Evolutionary conservation across 1,140 invertebrate genomes (phyloP).

Genomic region (Euborellia annulipes): DNA sequence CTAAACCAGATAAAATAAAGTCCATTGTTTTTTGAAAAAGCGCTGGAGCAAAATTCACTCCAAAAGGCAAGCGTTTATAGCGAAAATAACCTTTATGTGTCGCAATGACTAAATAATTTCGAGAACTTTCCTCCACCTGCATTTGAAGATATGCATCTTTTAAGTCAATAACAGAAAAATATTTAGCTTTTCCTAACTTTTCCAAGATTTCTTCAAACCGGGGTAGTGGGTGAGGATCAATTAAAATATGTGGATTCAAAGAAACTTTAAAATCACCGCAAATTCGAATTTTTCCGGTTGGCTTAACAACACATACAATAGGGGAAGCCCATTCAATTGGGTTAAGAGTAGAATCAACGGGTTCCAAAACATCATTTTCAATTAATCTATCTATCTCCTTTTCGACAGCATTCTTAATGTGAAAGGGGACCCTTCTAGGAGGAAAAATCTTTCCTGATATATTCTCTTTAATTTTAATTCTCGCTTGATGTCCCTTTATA

Average conservation of each 20-base stretch:
- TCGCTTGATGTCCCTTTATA: no score
- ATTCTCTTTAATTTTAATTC: no score
- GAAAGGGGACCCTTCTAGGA: no score
- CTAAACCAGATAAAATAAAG: constrained; percentile 17
- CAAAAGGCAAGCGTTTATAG: constrained; percentile 22
- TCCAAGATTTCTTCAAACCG: no score
- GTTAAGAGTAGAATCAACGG: constrained; percentile 18
- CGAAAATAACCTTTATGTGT: constrained; percentile 22
- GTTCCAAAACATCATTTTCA: constrained; percentile 13
- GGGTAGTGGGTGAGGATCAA: no score
- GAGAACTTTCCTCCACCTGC: neutral
- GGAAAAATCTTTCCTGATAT: no score
- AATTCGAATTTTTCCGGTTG: constrained; percentile 19
- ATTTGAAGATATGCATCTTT: constrained; percentile 11
- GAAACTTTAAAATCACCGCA: constrained; percentile 19
- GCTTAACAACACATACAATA: constrained; percentile 23
- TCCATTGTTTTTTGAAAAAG: constrained; percentile 28
- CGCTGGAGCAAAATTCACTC: constrained; percentile 20
- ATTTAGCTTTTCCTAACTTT: no score
- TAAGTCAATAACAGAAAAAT: no score
- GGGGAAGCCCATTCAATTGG: constrained; percentile 27
- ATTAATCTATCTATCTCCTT: constrained; percentile 18
- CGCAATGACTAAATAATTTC: neutral
- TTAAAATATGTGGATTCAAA: no score
- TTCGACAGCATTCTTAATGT: no score